phyloP scores from a whole-genome alignment of 2,113 vertebrate species.

The Urocolius indicus region DNA sequence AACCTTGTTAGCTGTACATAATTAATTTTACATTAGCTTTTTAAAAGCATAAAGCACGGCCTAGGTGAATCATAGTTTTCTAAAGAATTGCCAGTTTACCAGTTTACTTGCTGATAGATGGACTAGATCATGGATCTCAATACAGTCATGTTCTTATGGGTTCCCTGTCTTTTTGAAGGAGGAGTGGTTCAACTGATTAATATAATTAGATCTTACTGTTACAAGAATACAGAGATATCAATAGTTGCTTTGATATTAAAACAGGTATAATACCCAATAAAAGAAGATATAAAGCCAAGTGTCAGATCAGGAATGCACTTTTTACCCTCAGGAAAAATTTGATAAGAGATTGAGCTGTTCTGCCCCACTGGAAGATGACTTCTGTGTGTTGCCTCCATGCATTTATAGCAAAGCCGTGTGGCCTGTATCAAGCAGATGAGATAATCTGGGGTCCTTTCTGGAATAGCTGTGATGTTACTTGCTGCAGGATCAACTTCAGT shows the following conservation, averaged over 20 bases:
- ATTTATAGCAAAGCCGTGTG: neutral
- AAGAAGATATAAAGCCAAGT: neutral
- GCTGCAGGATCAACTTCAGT: neutral
- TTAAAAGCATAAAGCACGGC: neutral
- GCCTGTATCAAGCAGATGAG: neutral
- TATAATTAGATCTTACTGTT: neutral
- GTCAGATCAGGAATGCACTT: neutral
- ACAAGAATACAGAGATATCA: neutral
- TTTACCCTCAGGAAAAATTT: neutral
- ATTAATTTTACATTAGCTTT: neutral
- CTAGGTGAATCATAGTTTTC: neutral
- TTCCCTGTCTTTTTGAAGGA: neutral
- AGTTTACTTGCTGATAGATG: neutral
- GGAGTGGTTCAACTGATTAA: neutral
- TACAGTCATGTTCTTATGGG: neutral
- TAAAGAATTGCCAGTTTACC: neutral
- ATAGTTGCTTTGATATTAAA: neutral
- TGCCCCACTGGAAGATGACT: neutral
- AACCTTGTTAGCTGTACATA: neutral
- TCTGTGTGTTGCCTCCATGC: neutral
- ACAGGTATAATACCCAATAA: neutral
- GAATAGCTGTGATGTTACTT: neutral
- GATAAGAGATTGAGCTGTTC: neutral
- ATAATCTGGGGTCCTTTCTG: neutral
- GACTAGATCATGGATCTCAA: neutral